Base-by-base conservation (phyloP, 2,888 invertebrate species). In the Molanna angustata region DNA sequence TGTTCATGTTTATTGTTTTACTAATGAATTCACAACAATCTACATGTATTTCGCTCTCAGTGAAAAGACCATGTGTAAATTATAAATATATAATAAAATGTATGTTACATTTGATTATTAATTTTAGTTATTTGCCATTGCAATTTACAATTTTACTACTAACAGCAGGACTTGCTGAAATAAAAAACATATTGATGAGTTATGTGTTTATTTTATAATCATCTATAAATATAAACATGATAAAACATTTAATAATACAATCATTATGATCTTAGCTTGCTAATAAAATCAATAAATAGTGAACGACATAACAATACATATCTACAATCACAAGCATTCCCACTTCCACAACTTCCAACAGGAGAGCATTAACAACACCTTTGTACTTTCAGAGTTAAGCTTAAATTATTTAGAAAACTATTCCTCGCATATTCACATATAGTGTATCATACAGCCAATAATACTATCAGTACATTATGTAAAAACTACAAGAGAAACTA, bases 371-470 rank as follows among this genome's bases (percentile, higher is more conserved):
- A 55, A 58, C 54, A 52, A 54, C 49, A 52, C 52, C 52, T 58
- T 58, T 58, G 58, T 58, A 58, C 58, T 58, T n/a, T 58, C 52
- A 33, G 37, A 43, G 51, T 53, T 48, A 54, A 54, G 53, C 52
- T 57, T 54, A 57, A 22, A 31, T 39, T 44, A 54, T 54, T 16
- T 47, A 52, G 41, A 52, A 33, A 40, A 45, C 18, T 22, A 22
- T 39, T 37, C 17, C 3, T 27, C 20, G 27, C 13, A 37, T 33
- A 50, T 46, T n/a, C 37, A 33, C 14, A 46, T 40, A n/a, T n/a
- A n/a, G 32, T 40, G 33, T 22, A 42, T 41, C 17, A 50, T 47
- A 54, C 42, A 54, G 40, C 46, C 46, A 50, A 57, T 57, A 50
- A 54, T 27, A 31, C 53, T 57, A 57, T 57, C 57, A 57, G 57